Base-by-base conservation (phyloP, 2,797 vertebrate species). In the Ispidina lecontei region DNA sequence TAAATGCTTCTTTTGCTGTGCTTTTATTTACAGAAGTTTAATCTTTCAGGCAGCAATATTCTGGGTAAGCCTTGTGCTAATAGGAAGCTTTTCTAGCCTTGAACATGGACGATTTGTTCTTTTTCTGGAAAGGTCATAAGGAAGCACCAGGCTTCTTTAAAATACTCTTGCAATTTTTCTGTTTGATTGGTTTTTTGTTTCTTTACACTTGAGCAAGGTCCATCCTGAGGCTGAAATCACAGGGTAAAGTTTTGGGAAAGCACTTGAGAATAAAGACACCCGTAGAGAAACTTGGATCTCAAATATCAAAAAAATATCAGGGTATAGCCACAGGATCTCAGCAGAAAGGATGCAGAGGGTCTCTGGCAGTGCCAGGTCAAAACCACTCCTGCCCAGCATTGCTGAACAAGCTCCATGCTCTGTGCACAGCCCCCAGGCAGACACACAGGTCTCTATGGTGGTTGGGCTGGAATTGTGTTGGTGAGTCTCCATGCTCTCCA, bases 41-140 rank as follows among this genome's bases (percentile, higher is more conserved):
- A 85, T 94, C 85, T 92, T 94, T 95, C 82, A 79, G 70, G 44
- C 84, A 91, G 84, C 91, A 90, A 89, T 94, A 92, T 93, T 96
- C 85, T 78, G 56, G 47, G 51, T 94, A 92, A 95, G 87, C 85
- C 89, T 89, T 95, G 82, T 95, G 91, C 82, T 93, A 87, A 93
- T 81, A 95, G 80, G 67, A 70, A 95, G 85, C 73, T 96, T 94
- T 93, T 93, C 75, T 77, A 90, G 87, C 65, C 78, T 80, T 62
- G 75, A 80, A 54, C 55, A 47, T 8, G 7, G 90, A 78, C 71
- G 70, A 71, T 93, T 85, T 95, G 72, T 79, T 95, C 84, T 89
- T 89, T 87, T 83, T 73, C 84, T 79, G 67, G 80, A 95, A 94
- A 95, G 91, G 91, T 93, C 81, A 86, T 16, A 76, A 49, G 23